These are phyloP conservation scores for Daktulosphaira vitifoliae DNA, from an alignment of 1,140 invertebrate genomes.

Conservation along the genomic window DNA sequence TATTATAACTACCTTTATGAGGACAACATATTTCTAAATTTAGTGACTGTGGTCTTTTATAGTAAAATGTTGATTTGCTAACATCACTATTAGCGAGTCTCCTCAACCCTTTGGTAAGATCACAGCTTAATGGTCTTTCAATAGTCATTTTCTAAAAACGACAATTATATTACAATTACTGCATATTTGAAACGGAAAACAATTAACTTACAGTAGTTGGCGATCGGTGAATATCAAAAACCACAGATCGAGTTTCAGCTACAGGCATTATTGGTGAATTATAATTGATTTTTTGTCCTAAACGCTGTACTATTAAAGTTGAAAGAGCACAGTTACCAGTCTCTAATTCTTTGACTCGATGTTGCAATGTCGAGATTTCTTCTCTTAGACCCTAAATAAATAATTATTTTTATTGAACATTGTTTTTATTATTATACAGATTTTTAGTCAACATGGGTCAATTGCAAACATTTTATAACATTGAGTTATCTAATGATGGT, in stretches of 20 bases:
- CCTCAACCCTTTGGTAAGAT: slow-evolving; percentile 33
- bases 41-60: slow-evolving; percentile 38
- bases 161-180: too few relatives aligned
- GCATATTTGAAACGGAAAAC: too few relatives aligned
- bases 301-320: slow-evolving; percentile 55
- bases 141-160: slow-evolving; percentile 26
- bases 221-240: slow-evolving; percentile 18
- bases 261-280: not conserved
- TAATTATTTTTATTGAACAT: too few relatives aligned
- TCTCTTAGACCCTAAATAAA: slow-evolving; percentile 53
- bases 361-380: slow-evolving; percentile 55
- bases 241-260: slow-evolving; percentile 8
- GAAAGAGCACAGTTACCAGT: slow-evolving; percentile 57
- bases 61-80: slow-evolving; percentile 31
- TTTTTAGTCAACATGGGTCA: too few relatives aligned
- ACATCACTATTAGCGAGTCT: slow-evolving; percentile 31
- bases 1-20: slow-evolving; percentile 5
- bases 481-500: too few relatives aligned
- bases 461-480: too few relatives aligned
- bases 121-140: slow-evolving; percentile 37
- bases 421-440: too few relatives aligned
- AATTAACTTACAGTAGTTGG: not conserved
- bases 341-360: slow-evolving; percentile 57
- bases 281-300: slow-evolving; percentile 43
- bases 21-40: slow-evolving; percentile 41